Percentiles rank a stretch among this genome's conserved stretches.
These are phyloP conservation scores for Argyresthia albistria DNA, from an alignment of 2,888 invertebrate genomes.

Conservation along the genomic window DNA sequence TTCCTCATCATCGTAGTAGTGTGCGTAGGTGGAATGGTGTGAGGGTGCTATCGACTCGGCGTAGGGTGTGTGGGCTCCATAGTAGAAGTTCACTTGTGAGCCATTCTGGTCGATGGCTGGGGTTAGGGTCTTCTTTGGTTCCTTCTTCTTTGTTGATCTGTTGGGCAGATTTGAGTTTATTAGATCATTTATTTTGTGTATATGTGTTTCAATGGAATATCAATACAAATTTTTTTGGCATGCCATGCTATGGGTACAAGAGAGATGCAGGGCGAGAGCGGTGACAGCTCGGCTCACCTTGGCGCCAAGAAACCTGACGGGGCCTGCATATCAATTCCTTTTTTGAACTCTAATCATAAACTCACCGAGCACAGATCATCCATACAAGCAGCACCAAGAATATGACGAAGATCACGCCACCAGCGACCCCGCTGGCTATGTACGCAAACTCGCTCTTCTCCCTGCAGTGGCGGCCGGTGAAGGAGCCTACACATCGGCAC, in stretches of 20 bases:
- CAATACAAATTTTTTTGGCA: no score
- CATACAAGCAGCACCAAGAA: slow-evolving; percentile 93
- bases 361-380: slow-evolving; percentile 95
- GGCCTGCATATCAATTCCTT: no score
- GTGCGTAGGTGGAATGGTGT: slow-evolving; percentile 95
- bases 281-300: no score
- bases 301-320: no score
- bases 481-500: slow-evolving; percentile 92
- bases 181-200: no score
- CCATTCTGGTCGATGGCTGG: slow-evolving; percentile 93
- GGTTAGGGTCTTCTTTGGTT: slow-evolving; percentile 92
- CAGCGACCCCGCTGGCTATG: slow-evolving; percentile 94
- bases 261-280: no score
- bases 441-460: slow-evolving; percentile 97
- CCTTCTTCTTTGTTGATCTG: slow-evolving; percentile 88
- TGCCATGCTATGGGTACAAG: no score
- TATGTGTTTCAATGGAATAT: no score
- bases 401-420: slow-evolving; percentile 93
- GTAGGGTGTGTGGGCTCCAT: slow-evolving; percentile 94
- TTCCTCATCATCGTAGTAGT: slow-evolving; percentile 96
- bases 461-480: slow-evolving; percentile 89
- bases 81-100: slow-evolving; percentile 96
- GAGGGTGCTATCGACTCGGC: slow-evolving; percentile 96
- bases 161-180: not conserved
- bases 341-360: no score